phyloP scores from a whole-genome alignment of 2,888 invertebrate species.

The Chloromyia formosa region DNA sequence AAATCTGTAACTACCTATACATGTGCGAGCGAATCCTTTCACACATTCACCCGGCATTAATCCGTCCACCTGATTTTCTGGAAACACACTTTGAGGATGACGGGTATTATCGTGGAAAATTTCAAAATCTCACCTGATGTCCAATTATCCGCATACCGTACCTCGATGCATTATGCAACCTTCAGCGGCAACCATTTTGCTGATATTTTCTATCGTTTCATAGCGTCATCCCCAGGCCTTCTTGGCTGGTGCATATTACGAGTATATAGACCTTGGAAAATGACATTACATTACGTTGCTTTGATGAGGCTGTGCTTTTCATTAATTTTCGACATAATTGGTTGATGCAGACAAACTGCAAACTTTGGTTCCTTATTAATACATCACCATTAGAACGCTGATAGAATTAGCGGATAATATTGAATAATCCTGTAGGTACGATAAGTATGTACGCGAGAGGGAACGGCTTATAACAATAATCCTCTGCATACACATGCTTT shows the following conservation, averaged over 20 bases:
- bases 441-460: too few species aligned
- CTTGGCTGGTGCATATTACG: neutral
- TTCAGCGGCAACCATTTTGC: too few species aligned
- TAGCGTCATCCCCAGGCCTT: neutral
- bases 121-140: neutral
- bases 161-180: neutral
- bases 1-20: too few species aligned
- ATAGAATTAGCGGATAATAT: neutral
- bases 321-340: constrained; percentile 28
- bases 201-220: neutral
- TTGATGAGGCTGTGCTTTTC: neutral
- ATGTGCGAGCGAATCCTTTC: too few species aligned
- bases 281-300: neutral
- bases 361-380: neutral
- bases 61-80: neutral
- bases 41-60: too few species aligned
- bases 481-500: too few species aligned
- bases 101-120: neutral
- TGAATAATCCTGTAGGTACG: too few species aligned
- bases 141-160: neutral
- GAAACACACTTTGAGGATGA: neutral
- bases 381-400: neutral
- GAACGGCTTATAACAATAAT: too few species aligned
- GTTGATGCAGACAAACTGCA: neutral
- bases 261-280: constrained; percentile 11